Evolutionary conservation across 2,113 vertebrate species (phyloP).

Genomic region (Amia ocellicauda): DNA sequence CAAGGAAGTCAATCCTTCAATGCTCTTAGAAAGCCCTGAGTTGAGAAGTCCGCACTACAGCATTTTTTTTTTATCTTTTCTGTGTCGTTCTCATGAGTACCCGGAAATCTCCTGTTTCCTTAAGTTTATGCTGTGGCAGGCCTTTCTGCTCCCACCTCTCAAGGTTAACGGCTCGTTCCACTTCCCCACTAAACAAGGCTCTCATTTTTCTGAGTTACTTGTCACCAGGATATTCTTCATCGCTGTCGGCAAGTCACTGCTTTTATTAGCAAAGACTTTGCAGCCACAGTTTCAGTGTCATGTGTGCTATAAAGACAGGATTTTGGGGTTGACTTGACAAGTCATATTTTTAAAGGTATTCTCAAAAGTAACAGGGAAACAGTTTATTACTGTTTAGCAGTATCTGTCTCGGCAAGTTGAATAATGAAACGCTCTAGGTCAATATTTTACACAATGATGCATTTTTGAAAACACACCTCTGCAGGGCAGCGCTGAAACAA

Average conservation of each 20-base stretch:
- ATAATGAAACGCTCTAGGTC: slow-evolving; percentile 88
- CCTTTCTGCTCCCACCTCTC: slow-evolving; percentile 42
- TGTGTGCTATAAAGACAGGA: slow-evolving; percentile 66
- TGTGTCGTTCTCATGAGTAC: neutral
- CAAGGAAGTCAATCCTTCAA: too few relatives aligned
- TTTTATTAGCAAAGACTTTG: slow-evolving; percentile 81
- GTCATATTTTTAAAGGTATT: slow-evolving; percentile 70
- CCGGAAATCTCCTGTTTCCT: neutral
- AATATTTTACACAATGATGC: slow-evolving; percentile 92
- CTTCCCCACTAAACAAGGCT: slow-evolving; percentile 58
- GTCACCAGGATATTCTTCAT: slow-evolving; percentile 70
- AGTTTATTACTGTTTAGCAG: slow-evolving; percentile 85
- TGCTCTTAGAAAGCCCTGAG: too few relatives aligned
- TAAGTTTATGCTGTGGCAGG: neutral
- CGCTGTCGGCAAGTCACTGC: slow-evolving; percentile 70
- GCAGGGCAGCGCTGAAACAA: slow-evolving; percentile 80
- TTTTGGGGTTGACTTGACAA: slow-evolving; percentile 31
- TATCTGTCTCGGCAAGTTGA: slow-evolving; percentile 76
- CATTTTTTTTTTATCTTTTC: too few relatives aligned
- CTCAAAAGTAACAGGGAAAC: slow-evolving; percentile 73
- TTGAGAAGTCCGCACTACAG: too few relatives aligned
- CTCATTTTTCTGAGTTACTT: slow-evolving; percentile 79
- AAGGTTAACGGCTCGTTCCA: slow-evolving; percentile 72
- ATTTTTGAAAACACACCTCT: slow-evolving; percentile 83
- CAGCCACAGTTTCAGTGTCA: slow-evolving; percentile 70